These are phyloP conservation scores for Hozukius guyotensis DNA, from an alignment of 2,797 vertebrate species.

Conservation along the genomic window DNA sequence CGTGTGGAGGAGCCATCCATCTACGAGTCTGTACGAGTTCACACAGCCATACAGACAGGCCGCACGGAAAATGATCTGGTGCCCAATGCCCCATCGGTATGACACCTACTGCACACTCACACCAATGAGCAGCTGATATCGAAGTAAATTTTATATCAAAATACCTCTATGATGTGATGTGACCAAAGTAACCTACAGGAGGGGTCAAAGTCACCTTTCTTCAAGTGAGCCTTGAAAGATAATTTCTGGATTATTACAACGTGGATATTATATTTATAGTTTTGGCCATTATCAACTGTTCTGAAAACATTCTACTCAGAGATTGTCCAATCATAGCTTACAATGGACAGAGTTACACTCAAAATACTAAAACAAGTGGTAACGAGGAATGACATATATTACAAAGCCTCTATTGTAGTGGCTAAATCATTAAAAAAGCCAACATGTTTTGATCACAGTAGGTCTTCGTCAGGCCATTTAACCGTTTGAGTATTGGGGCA, in stretches of 20 bases:
- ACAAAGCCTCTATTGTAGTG: too few relatives aligned
- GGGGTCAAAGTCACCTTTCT: background rate
- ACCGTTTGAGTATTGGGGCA: too few relatives aligned
- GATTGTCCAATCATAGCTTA: background rate
- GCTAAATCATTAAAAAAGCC: too few relatives aligned
- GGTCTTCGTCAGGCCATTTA: too few relatives aligned
- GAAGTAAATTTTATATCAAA: background rate
- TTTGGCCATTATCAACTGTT: background rate
- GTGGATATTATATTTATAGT: background rate
- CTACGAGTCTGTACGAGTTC: slow-evolving; percentile 95
- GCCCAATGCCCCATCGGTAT: slow-evolving; percentile 90
- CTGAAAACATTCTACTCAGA: background rate
- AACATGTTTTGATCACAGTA: too few relatives aligned
- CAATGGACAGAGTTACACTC: background rate
- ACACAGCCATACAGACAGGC: slow-evolving; percentile 94
- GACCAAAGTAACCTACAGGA: background rate
- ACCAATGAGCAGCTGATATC: background rate
- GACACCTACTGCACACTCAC: background rate
- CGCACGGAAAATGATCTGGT: slow-evolving; percentile 90
- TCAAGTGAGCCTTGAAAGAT: background rate
- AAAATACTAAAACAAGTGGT: too few relatives aligned
- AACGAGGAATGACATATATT: too few relatives aligned
- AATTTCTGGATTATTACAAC: background rate
- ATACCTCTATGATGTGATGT: background rate
- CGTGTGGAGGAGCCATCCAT: slow-evolving; percentile 95